Conservation (phyloP, 2,113 vertebrate genomes). For the Colossoma macropomum region DNA sequence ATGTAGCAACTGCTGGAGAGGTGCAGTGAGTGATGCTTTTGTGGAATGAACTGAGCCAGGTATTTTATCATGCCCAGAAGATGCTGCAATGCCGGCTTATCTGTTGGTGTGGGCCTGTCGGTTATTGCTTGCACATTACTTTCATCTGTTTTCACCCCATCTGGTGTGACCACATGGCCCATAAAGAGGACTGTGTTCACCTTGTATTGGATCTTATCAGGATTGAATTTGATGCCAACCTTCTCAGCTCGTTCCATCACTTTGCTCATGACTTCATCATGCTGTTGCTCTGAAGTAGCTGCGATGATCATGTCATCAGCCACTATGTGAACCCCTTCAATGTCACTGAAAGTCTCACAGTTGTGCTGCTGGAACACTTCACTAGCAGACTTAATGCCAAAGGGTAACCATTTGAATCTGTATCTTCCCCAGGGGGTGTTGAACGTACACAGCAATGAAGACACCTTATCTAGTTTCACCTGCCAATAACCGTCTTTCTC, state of each 20-base stretch:
- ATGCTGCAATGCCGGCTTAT: slow-evolving; percentile 21
- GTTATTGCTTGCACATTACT: slow-evolving; percentile 2
- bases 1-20: slow-evolving; percentile 36
- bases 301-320: slow-evolving; percentile 50
- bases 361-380: slow-evolving; percentile 51
- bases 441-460: slow-evolving; percentile 65
- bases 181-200: slow-evolving; percentile 4
- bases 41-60: slow-evolving; percentile 41
- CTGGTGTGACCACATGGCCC: slow-evolving; percentile 1
- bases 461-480: slow-evolving; percentile 54
- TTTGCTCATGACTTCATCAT: slow-evolving; percentile 32
- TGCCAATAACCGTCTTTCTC: slow-evolving; percentile 40
- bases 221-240: background rate
- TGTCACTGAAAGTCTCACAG: slow-evolving; percentile 40
- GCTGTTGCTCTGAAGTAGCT: slow-evolving; percentile 20
- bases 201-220: slow-evolving; percentile 25
- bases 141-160: slow-evolving; percentile 14
- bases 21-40: slow-evolving; percentile 34
- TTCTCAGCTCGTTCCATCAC: slow-evolving; percentile 24
- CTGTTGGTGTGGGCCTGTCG: slow-evolving; percentile 23
- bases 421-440: slow-evolving; percentile 69
- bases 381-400: slow-evolving; percentile 62
- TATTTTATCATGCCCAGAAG: slow-evolving; percentile 45
- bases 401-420: slow-evolving; percentile 59
- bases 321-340: slow-evolving; percentile 22